These are phyloP conservation scores for Macrosoma leucophasiata DNA, from an alignment of 2,888 invertebrate genomes.

Conservation along the genomic window DNA sequence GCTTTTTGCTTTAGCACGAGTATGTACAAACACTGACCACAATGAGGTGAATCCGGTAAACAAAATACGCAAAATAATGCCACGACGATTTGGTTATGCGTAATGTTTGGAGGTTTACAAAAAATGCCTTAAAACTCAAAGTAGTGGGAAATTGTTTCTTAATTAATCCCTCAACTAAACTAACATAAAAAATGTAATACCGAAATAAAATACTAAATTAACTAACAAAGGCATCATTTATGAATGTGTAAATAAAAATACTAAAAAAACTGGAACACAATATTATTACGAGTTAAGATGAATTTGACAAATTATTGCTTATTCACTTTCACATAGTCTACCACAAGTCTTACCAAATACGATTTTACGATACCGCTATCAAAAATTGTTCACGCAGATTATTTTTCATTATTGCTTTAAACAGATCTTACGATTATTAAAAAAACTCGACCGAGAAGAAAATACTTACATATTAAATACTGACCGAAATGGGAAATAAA, in stretches of 20 bases:
- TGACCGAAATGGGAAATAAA: slow-evolving; percentile 74
- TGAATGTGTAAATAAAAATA: slow-evolving; percentile 1
- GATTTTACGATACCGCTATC: slow-evolving; percentile 8
- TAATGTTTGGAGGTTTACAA: slow-evolving; percentile 36
- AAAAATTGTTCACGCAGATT: slow-evolving; percentile 2
- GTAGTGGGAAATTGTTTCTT: slow-evolving; percentile 40
- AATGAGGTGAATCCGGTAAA: slow-evolving; percentile 56
- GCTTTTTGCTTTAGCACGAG: slow-evolving; percentile 47
- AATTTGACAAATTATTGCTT: slow-evolving; percentile 17
- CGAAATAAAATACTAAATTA: slow-evolving; percentile 16
- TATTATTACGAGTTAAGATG: no score
- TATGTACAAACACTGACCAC: slow-evolving; percentile 61
- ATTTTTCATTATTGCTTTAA: slow-evolving; percentile 54
- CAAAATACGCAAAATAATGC: slow-evolving; percentile 49
- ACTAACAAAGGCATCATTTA: slow-evolving; percentile 3
- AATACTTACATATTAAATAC: slow-evolving; percentile 74
- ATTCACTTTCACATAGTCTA: slow-evolving; percentile 6
- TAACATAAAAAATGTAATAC: slow-evolving; percentile 23
- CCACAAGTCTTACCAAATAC: slow-evolving; percentile 9
- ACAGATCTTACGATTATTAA: slow-evolving; percentile 43
- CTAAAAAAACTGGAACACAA: slow-evolving; percentile 5
- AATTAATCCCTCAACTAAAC: slow-evolving; percentile 23
- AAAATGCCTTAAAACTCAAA: slow-evolving; percentile 46
- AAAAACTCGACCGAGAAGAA: slow-evolving; percentile 54
- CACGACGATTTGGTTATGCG: slow-evolving; percentile 44